Evolutionary conservation across 2,888 invertebrate species (phyloP), one percentile per base, ranked within the genome.

Genomic region (Margaritifera margaritifera): DNA sequence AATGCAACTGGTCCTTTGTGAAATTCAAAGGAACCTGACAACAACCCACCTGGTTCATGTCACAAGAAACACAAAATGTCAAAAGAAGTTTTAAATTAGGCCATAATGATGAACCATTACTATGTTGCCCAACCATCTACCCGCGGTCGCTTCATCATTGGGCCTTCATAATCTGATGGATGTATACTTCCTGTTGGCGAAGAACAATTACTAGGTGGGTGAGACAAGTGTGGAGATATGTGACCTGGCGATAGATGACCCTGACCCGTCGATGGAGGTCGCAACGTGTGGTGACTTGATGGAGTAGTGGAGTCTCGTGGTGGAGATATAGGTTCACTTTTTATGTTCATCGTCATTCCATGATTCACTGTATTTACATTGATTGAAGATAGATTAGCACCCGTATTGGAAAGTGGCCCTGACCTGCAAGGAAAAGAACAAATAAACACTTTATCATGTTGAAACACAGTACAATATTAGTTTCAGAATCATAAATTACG

Each of bases 271-370:
- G 89, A 86, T 59, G 94, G 95, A 86, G 95, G 88, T 68, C 88
- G 86, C 68, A 89, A 80, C 65, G 82, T 78, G 72, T 83, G 80
- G 73, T 85, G 85, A 72, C 81, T 81, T 69, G 86, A 85, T 50
- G 88, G 86, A 69, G 90, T 91, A 83, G 94, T 94, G 83, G 94
- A 94, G 85, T 95, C 96, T 76, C 97, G 93, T 4, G 96, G 96
- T 58, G 97, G 97, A 80, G 97, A 97, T 88, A 97, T 96, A 42
- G 97, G 97, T 90, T 98, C 97, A 83, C 96, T 96, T 91, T 97
- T 97, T 89, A 97, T 88, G 95, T 95, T 95, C 80, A 96, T 83
- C 42, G 75, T 62, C 59, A 74, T 64, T 74, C 77, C 78, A 67
- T 79, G 80, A 77, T 84, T 86, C 76, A 86, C 79, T 64, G 83